phyloP scores from a whole-genome alignment of 2,888 invertebrate species.

The Therioaphis trifolii region DNA sequence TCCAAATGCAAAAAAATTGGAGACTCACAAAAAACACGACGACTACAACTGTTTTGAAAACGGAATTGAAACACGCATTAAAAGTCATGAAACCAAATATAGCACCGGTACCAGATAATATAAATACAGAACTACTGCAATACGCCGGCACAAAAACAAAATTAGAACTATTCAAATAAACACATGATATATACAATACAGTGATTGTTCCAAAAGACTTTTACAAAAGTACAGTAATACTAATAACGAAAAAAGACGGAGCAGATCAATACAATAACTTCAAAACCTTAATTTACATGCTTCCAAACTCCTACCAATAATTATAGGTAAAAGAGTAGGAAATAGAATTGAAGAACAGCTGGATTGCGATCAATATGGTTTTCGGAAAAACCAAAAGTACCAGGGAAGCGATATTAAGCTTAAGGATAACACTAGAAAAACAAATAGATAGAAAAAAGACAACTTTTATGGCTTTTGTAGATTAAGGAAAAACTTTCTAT shows the following conservation, averaged over 20 bases:
- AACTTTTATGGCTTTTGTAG: slow-evolving; percentile 27
- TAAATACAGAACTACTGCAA: slow-evolving; percentile 10
- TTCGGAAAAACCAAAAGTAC: background rate
- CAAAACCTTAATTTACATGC: slow-evolving; percentile 22
- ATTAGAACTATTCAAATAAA: background rate
- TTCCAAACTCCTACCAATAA: slow-evolving; percentile 16
- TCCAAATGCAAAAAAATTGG: background rate
- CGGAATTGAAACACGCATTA: slow-evolving; percentile 1
- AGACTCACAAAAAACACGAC: background rate
- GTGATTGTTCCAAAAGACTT: slow-evolving; percentile 3
- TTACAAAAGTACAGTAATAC: slow-evolving; percentile 9
- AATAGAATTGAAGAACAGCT: background rate
- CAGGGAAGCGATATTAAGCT: slow-evolving; percentile 19
- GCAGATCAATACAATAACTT: slow-evolving; percentile 19
- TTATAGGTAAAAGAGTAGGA: slow-evolving; percentile 16
- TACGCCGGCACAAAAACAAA: slow-evolving; percentile 6
- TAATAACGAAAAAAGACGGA: background rate
- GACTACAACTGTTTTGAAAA: slow-evolving; percentile 5
- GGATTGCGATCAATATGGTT: background rate
- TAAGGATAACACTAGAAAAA: slow-evolving; percentile 22
- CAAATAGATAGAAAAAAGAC: slow-evolving; percentile 11
- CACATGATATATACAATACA: slow-evolving; percentile 17
- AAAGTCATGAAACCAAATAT: slow-evolving; percentile 1
- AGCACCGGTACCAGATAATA: slow-evolving; percentile 14
- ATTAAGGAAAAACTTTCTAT: slow-evolving; percentile 22